Evolutionary conservation across 2,888 invertebrate genomes (phyloP).

Genomic region (Toxonevra muliebris): DNA sequence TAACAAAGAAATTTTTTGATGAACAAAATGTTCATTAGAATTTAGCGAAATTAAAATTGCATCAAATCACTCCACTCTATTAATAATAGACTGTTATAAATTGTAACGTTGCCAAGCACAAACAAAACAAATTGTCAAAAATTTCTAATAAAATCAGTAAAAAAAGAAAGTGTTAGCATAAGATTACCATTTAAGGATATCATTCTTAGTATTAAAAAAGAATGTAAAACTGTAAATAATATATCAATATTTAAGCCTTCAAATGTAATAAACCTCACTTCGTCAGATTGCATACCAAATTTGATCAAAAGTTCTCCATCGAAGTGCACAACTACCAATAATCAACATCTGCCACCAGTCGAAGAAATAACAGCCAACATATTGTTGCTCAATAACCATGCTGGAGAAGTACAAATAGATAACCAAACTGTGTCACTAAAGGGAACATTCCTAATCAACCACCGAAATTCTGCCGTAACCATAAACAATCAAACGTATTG

Average conservation of each 20-base stretch:
- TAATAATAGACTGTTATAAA: too few species aligned
- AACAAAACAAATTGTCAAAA: conserved; percentile 4
- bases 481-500: conserved; percentile 12
- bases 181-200: conserved; percentile 10
- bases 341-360: conserved; percentile 8
- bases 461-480: not conserved
- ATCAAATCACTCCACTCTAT: conserved; percentile 7
- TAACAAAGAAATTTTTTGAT: conserved; percentile 15
- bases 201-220: conserved; percentile 1
- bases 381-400: conserved; percentile 22
- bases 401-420: conserved; percentile 12
- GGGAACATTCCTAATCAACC: not conserved
- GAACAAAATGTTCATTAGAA: conserved; percentile 16
- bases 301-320: not conserved
- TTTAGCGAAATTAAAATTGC: conserved; percentile 13
- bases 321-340: not conserved
- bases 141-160: conserved; percentile 10
- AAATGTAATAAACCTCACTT: conserved; percentile 6
- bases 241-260: conserved; percentile 3
- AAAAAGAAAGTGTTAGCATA: not conserved
- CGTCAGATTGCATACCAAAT: conserved; percentile 2
- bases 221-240: conserved; percentile 9
- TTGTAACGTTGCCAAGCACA: conserved; percentile 13
- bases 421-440: not conserved
- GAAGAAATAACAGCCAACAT: conserved; percentile 18